Evolutionary conservation across 2,113 vertebrate species (phyloP), one percentile per base, ranked within the genome.

Genomic region (Steatornis caripensis): DNA sequence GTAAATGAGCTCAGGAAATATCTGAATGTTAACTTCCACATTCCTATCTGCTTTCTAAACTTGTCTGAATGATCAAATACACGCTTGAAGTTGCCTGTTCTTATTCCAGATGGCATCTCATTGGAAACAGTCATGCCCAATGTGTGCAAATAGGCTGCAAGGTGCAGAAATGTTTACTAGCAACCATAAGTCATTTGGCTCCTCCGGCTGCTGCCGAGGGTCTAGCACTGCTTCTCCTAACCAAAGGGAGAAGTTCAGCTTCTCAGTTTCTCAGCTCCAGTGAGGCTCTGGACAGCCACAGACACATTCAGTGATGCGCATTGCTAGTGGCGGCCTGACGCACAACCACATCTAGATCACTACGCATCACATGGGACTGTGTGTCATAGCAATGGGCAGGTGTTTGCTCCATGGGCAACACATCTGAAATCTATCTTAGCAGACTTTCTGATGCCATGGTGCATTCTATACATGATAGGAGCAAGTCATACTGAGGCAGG

Each of bases 101-200:
- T 91, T 85, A 96, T 94, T 84, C 78, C 93, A 94, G 93, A 80
- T 92, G 95, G 92, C 95, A 95, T 92, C 78, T 94, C 66, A 10
- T 6, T 86, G 90, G 84, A 78, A 83, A 80, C 85, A 95, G 93
- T 83, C 90, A 62, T 61, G 70, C 48, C 71, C 71, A 14, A 66
- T 91, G 90, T 88, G 62, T 94, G 90, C 82, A 83, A 51, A 58
- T 5, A 74, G 78, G 54, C 85, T 41, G 2, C 77, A 90, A 95
- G 75, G 87, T 60, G 82, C 71, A 68, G 85, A 64, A n/a, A 48
- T 81, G 51, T 62, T 90, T 68, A 48, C 9, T 3, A 39, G 58
- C 82, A 86, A 27, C 87, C 71, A 84, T 7, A 90, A 92, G 85
- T 95, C 96, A 95, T 14, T 39, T 18, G 12, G 43, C 60, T 93